These are phyloP conservation scores for Macrotis lagotis DNA, from an alignment of 2,113 vertebrate genomes.

Conservation along the genomic window DNA sequence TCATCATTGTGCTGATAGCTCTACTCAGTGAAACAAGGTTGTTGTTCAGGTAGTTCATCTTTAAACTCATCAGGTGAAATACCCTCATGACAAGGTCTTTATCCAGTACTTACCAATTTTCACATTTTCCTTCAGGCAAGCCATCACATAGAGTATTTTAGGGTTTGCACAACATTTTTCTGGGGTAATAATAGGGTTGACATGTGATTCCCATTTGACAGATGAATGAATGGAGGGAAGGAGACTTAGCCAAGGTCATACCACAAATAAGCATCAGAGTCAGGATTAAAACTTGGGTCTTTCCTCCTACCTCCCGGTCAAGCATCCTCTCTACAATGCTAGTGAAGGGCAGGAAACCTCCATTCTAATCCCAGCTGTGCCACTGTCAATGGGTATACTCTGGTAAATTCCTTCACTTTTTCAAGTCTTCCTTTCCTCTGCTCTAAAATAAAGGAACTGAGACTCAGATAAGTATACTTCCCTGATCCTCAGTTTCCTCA, in stretches of 20 bases:
- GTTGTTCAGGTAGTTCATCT: constrained; percentile 87
- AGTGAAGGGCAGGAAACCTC: background rate
- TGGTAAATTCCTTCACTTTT: background rate
- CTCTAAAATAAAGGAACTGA: background rate
- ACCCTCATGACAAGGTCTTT: constrained; percentile 70
- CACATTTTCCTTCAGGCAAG: too few relatives aligned
- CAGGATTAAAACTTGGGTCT: background rate
- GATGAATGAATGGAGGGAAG: background rate
- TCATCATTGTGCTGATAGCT: too few relatives aligned
- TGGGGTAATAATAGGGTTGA: background rate
- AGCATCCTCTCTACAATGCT: background rate
- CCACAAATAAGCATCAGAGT: background rate
- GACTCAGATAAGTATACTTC: background rate
- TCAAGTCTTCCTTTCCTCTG: background rate
- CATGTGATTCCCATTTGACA: background rate
- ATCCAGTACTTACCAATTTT: too few relatives aligned
- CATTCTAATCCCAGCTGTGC: background rate
- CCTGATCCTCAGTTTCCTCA: background rate
- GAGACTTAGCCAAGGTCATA: background rate
- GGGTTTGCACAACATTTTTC: background rate
- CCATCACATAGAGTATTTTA: background rate
- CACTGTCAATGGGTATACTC: background rate
- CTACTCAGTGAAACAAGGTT: constrained; percentile 76
- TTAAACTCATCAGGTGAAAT: constrained; percentile 88
- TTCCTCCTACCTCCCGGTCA: background rate